Percentiles rank a stretch among this genome's conserved stretches.
These are phyloP conservation scores for Tympanoctomys barrerae DNA, from an alignment of 2,797 vertebrate genomes.

Conservation along the genomic window DNA sequence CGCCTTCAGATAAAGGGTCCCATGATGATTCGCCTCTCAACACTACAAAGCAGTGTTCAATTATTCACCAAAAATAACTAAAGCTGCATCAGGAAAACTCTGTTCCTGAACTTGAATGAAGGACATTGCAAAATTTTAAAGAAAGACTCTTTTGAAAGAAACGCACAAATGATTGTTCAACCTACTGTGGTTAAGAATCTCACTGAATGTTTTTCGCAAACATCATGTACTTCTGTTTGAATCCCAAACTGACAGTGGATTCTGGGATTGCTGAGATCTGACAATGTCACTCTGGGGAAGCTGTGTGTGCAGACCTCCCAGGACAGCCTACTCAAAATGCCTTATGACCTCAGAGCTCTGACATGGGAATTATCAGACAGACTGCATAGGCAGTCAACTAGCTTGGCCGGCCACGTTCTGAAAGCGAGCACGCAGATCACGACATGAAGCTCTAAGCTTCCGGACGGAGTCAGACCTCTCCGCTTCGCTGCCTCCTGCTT, in stretches of 20 bases:
- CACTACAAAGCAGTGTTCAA: conserved; percentile 22
- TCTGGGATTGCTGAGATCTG: background rate
- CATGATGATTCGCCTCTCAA: background rate
- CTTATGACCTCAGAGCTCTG: background rate
- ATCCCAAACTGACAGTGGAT: background rate
- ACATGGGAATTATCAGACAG: conserved; percentile 4
- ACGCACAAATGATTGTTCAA: conserved; percentile 6
- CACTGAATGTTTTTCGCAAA: conserved; percentile 14
- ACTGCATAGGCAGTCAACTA: background rate
- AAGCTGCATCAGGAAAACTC: background rate
- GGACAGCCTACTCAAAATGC: background rate
- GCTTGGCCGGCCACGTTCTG: conserved; percentile 5
- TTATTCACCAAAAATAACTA: conserved; percentile 28
- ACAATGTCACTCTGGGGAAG: background rate
- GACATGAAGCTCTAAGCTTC: background rate
- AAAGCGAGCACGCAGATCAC: conserved; percentile 4
- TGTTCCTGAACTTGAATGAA: conserved; percentile 43
- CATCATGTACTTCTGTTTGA: background rate
- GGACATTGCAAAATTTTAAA: conserved; percentile 31
- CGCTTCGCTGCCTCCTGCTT: background rate
- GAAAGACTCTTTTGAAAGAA: conserved; percentile 65
- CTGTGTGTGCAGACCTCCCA: background rate
- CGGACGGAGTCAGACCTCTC: conserved; percentile 18
- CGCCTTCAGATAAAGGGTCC: background rate
- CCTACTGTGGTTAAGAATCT: conserved; percentile 44